Percentiles rank a stretch among this genome's conserved stretches.
Conservation (phyloP, 2,113 vertebrate species). For the Oreochromis aureus region DNA sequence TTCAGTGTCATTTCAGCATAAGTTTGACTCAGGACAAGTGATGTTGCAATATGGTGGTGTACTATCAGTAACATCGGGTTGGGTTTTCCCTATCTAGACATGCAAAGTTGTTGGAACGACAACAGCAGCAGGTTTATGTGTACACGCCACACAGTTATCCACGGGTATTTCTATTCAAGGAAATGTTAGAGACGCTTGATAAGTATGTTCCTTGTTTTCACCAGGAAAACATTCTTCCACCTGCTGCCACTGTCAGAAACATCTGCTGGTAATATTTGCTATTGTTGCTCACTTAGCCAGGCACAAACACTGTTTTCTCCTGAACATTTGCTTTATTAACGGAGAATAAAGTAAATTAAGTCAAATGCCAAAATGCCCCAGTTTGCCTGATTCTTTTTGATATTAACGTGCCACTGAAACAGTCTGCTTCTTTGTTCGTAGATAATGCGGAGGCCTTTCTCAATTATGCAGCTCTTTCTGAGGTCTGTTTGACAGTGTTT, state of each 20-base stretch:
- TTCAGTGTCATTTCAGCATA: not conserved
- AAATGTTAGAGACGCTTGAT: not conserved
- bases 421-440: not conserved
- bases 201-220: constrained; percentile 3
- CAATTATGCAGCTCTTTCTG: not conserved
- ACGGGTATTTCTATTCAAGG: not conserved
- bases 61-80: not conserved
- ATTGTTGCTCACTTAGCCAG: constrained; percentile 3
- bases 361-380: not conserved
- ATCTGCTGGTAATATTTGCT: constrained; percentile 13
- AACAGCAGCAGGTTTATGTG: not conserved
- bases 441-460: not conserved
- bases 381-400: not conserved
- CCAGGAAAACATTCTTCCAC: not conserved
- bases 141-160: not conserved
- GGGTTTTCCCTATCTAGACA: not conserved
- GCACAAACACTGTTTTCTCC: constrained; percentile 25
- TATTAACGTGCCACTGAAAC: not conserved
- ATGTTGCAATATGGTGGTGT: not conserved
- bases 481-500: not conserved
- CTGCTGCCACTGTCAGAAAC: constrained; percentile 18
- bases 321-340: constrained; percentile 1
- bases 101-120: not conserved
- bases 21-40: not conserved
- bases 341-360: constrained; percentile 50